These are phyloP conservation scores for Dasyurus viverrinus DNA, from an alignment of 2,113 vertebrate genomes.

Conservation along the genomic window DNA sequence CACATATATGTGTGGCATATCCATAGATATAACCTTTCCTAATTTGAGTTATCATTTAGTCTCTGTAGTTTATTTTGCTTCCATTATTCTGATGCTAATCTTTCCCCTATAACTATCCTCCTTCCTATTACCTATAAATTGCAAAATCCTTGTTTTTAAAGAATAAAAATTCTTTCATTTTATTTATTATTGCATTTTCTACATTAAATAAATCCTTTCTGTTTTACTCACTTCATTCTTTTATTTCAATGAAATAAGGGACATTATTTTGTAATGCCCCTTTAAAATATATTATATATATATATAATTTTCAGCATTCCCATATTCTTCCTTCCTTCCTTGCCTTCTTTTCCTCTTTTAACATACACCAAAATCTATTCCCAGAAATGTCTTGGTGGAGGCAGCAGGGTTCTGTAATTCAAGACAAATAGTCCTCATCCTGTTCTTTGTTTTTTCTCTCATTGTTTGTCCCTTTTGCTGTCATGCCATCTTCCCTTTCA, in stretches of 20 bases:
- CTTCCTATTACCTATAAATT: background rate
- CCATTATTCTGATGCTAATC: background rate
- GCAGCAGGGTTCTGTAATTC: background rate
- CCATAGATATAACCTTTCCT: background rate
- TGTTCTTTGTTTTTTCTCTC: background rate
- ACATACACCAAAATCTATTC: background rate
- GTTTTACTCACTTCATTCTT: background rate
- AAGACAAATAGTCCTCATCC: background rate
- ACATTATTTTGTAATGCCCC: background rate
- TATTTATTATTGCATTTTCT: background rate
- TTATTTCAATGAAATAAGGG: no score
- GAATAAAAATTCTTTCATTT: background rate
- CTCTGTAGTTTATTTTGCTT: background rate
- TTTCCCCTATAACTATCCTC: background rate
- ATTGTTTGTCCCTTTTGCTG: background rate
- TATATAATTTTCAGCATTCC: background rate
- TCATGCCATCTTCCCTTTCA: background rate
- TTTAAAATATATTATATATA: background rate
- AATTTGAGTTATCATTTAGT: background rate
- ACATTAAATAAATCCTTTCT: background rate
- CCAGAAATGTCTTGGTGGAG: background rate
- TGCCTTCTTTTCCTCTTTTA: background rate
- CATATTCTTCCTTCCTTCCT: background rate
- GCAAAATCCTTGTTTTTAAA: background rate
- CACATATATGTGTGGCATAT: background rate